Evolutionary conservation across 2,797 vertebrate genomes (phyloP).

Genomic region (Enteromius trimaculatus): DNA sequence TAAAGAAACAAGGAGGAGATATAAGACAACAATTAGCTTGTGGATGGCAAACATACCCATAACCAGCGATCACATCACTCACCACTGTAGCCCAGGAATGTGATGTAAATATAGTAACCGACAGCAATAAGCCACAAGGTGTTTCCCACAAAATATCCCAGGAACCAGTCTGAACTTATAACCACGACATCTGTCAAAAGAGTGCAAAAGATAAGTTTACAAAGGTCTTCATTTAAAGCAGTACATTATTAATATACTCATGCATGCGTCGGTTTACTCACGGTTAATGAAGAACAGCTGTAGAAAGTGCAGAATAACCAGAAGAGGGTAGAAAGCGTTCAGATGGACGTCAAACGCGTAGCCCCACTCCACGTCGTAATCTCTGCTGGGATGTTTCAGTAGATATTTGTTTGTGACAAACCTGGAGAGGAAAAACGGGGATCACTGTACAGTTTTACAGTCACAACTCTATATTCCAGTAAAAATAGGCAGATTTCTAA

Average conservation of each 20-base stretch:
- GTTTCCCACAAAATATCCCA: conserved; percentile 93
- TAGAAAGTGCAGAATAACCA: conserved; percentile 95
- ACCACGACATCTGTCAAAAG: conserved; percentile 86
- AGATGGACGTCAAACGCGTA: conserved; percentile 98
- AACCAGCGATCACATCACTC: conserved; percentile 62
- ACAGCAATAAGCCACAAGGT: conserved; percentile 93
- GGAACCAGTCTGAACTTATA: conserved; percentile 82
- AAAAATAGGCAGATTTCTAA: not conserved
- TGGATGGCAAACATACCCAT: conserved; percentile 1
- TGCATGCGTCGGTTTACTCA: conserved; percentile 73
- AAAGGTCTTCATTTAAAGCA: not conserved
- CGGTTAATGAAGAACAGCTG: conserved; percentile 98
- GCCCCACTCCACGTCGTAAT: conserved; percentile 97
- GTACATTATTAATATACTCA: not conserved
- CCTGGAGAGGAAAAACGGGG: conserved; percentile 72
- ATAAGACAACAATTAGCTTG: not conserved
- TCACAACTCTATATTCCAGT: not conserved
- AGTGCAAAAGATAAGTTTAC: not conserved
- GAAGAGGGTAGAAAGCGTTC: conserved; percentile 97
- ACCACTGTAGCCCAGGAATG: conserved; percentile 97
- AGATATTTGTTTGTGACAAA: conserved; percentile 93
- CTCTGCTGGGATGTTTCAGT: conserved; percentile 86
- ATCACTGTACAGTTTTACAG: not conserved
- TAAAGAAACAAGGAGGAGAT: conserved; percentile 57
- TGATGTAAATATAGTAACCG: conserved; percentile 96